Evolutionary conservation across 2,113 vertebrate genomes (phyloP).

Genomic region (Cisticola juncidis): DNA sequence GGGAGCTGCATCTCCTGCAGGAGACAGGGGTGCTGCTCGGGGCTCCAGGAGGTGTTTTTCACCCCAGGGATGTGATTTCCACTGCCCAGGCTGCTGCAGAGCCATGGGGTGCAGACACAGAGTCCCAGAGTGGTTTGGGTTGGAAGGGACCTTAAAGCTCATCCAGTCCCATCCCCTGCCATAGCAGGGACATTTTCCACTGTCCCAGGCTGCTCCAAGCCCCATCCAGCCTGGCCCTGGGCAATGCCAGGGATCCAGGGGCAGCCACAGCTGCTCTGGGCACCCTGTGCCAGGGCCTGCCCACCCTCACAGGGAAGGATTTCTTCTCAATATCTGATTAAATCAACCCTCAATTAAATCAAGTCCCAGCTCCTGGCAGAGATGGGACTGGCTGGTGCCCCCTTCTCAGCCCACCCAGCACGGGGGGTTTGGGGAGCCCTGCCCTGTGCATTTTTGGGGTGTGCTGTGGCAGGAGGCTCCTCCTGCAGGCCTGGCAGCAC

Average conservation of each 20-base stretch:
- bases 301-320: neutral
- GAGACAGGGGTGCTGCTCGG: neutral
- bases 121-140: neutral
- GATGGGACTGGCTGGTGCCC: fast-evolving
- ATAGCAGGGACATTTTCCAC: neutral
- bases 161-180: neutral
- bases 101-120: fast-evolving
- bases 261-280: neutral
- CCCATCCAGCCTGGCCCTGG: fast-evolving
- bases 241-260: neutral
- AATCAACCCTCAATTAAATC: too few species aligned
- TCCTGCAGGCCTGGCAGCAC: neutral
- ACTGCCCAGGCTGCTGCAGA: neutral
- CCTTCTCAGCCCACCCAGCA: fast-evolving
- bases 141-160: neutral
- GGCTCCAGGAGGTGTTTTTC: neutral
- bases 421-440: neutral
- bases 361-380: neutral
- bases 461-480: neutral
- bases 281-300: neutral
- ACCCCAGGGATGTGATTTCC: neutral
- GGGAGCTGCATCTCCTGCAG: neutral
- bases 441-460: neutral
- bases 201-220: neutral
- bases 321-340: neutral